Percentiles rank a stretch among this genome's conserved stretches.
These are phyloP conservation scores for Nebria brevicollis DNA, from an alignment of 2,888 invertebrate genomes.

Conservation along the genomic window DNA sequence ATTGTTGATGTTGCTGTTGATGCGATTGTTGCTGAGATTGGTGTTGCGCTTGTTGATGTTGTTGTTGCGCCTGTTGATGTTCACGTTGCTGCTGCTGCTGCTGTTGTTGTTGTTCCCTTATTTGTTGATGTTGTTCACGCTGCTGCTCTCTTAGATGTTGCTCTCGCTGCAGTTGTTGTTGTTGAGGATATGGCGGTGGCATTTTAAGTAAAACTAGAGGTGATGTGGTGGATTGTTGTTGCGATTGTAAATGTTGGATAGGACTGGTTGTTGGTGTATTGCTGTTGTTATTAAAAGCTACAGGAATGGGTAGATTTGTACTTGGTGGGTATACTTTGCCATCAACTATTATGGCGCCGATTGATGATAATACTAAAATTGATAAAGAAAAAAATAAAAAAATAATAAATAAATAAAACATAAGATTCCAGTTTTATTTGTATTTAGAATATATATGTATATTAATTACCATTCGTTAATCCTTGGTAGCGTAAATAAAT, in stretches of 20 bases:
- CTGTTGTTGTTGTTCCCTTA: constrained; percentile 57
- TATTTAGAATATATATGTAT: no score
- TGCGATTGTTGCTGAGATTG: constrained; percentile 50
- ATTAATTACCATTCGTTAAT: constrained; percentile 54
- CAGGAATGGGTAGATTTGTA: constrained; percentile 22
- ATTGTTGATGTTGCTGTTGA: constrained; percentile 49
- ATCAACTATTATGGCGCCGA: constrained; percentile 86
- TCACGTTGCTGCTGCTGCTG: constrained; percentile 51
- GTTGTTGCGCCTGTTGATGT: constrained; percentile 19
- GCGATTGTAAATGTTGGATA: constrained; percentile 59
- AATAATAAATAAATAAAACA: constrained; percentile 24
- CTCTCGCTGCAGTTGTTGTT: constrained; percentile 55
- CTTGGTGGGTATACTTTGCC: constrained; percentile 76
- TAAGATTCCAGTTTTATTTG: background rate
- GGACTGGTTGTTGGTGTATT: constrained; percentile 47
- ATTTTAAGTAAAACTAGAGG: constrained; percentile 50
- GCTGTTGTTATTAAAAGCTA: constrained; percentile 48
- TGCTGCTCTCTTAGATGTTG: constrained; percentile 59
- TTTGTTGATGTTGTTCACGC: constrained; percentile 52
- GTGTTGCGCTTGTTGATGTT: constrained; percentile 48
- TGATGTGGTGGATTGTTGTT: constrained; percentile 56
- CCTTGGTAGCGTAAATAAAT: constrained; percentile 52
- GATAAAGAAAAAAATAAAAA: constrained; percentile 17
- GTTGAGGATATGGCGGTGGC: constrained; percentile 58
- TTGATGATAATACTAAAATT: constrained; percentile 74